Conservation (phyloP, 2,797 vertebrate species). For the Fratercula arctica region DNA sequence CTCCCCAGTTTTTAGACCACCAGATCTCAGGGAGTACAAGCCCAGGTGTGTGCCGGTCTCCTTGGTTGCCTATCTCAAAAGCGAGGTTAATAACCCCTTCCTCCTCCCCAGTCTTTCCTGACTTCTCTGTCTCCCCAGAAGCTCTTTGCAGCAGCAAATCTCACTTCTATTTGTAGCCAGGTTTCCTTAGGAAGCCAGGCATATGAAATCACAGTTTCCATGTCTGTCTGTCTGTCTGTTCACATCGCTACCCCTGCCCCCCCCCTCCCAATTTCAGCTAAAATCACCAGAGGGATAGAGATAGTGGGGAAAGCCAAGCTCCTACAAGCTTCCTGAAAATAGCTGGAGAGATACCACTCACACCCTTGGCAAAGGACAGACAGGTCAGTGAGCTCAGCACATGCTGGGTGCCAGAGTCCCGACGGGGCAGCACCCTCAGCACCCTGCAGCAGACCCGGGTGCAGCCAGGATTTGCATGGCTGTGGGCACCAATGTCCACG, state of each 20-base stretch:
- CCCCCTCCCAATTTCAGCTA: not conserved
- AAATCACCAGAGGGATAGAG: not conserved
- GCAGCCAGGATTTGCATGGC: not conserved
- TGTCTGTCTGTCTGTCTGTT: constrained; percentile 11
- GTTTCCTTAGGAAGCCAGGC: constrained; percentile 47
- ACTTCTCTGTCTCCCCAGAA: not conserved
- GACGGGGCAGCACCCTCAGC: not conserved
- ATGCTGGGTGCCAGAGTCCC: not conserved
- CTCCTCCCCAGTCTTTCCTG: not conserved
- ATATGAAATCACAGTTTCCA: constrained; percentile 48
- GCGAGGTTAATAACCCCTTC: not conserved
- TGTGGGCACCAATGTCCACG: rapidly evolving
- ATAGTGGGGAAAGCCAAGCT: not conserved
- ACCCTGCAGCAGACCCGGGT: not conserved
- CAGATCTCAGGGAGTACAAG: not conserved
- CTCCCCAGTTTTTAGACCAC: not conserved
- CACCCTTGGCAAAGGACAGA: not conserved
- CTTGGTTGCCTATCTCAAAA: not conserved
- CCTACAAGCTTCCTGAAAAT: not conserved
- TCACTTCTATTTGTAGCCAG: constrained; percentile 22
- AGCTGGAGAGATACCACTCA: not conserved
- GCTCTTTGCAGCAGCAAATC: constrained; percentile 6
- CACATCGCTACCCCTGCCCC: not conserved
- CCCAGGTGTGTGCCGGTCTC: not conserved
- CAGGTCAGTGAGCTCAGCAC: not conserved